Conservation (phyloP, 1,140 invertebrate species). For the Acromyrmex echinatior region DNA sequence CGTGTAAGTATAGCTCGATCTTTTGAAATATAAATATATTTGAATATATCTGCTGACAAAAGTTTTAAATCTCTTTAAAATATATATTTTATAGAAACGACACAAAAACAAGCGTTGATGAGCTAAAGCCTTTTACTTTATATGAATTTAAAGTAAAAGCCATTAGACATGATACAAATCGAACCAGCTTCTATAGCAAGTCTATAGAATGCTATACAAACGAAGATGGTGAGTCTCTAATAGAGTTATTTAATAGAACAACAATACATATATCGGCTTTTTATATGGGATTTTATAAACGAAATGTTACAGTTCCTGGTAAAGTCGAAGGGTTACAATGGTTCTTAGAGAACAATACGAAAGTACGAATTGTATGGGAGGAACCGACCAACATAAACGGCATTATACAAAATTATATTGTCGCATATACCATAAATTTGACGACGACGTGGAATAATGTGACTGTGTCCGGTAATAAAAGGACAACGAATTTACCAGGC, state of each 20-base stretch:
- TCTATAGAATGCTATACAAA: conserved; percentile 87
- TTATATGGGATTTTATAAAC: conserved; percentile 22
- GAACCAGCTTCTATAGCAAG: conserved; percentile 85
- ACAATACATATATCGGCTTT: neutral
- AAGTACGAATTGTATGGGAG: conserved; percentile 86
- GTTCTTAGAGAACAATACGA: conserved; percentile 85
- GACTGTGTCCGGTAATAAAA: conserved; percentile 83
- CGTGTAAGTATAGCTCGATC: conserved; percentile 69
- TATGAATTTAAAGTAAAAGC: conserved; percentile 89
- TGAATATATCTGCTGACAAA: conserved; percentile 22
- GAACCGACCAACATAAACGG: conserved; percentile 86
- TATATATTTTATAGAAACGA: conserved; percentile 83
- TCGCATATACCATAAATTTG: conserved; percentile 84
- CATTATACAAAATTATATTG: conserved; percentile 85
- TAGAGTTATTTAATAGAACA: neutral
- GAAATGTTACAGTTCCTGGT: conserved; percentile 84
- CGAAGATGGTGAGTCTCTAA: conserved; percentile 85
- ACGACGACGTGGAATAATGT: conserved; percentile 82
- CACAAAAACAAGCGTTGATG: conserved; percentile 84
- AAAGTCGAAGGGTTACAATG: conserved; percentile 86
- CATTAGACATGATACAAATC: conserved; percentile 81
- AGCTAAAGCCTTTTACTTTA: conserved; percentile 88
- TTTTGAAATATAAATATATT: neutral
- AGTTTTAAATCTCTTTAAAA: conserved; percentile 11
- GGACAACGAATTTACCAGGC: conserved; percentile 82